Conservation (phyloP, 2,113 vertebrate genomes). For the Blennius ocellaris region DNA sequence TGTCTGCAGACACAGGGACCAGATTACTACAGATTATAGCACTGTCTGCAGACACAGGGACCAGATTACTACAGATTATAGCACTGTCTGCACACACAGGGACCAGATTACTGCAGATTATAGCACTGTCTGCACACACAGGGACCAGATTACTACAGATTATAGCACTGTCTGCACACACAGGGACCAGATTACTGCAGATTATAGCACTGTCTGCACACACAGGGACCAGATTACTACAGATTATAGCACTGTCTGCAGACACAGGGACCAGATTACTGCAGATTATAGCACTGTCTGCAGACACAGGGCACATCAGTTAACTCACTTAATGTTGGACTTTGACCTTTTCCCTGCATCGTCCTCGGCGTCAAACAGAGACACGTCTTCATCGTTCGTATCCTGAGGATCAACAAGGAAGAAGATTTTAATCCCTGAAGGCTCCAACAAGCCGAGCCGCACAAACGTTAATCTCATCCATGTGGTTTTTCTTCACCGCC, state of each 20-base stretch:
- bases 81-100: too few relatives aligned
- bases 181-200: background rate
- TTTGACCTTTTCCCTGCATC: constrained; percentile 83
- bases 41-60: background rate
- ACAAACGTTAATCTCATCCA: too few relatives aligned
- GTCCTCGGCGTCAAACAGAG: constrained; percentile 94
- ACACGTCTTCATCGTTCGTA: constrained; percentile 91
- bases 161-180: background rate
- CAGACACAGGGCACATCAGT: too few relatives aligned
- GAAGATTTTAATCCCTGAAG: background rate
- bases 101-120: constrained; percentile 5
- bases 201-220: background rate
- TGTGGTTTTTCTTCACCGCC: too few relatives aligned
- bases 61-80: constrained; percentile 4
- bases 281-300: too few relatives aligned
- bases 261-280: constrained; percentile 1
- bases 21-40: too few relatives aligned
- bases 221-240: background rate
- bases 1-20: background rate
- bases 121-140: constrained; percentile 86
- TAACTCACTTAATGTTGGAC: constrained; percentile 85
- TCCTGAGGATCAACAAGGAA: constrained; percentile 80
- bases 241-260: too few relatives aligned
- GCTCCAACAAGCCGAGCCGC: background rate
- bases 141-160: constrained; percentile 2